Evolutionary conservation across 2,113 vertebrate species (phyloP).

Genomic region (Sylvietta virens): DNA sequence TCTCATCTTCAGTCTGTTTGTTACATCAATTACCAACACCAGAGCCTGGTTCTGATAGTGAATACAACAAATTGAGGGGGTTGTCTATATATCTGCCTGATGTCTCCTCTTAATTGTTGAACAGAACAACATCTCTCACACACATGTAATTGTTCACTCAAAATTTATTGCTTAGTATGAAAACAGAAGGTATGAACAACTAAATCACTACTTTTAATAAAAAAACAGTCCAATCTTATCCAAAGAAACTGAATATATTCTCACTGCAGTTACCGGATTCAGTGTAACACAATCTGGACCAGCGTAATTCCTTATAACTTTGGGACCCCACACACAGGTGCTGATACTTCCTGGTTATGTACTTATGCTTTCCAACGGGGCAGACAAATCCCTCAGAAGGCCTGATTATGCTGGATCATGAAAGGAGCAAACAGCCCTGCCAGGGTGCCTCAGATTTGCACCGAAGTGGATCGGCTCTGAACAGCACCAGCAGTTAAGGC

Average conservation of each 20-base stretch:
- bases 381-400: neutral
- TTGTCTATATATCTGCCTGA: neutral
- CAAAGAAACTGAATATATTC: neutral
- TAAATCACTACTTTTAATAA: neutral
- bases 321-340: neutral
- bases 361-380: neutral
- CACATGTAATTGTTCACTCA: neutral
- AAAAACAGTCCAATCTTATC: neutral
- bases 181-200: neutral
- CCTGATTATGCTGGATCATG: neutral
- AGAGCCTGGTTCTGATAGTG: neutral
- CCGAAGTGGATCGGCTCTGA: neutral
- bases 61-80: neutral
- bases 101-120: neutral
- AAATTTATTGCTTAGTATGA: neutral
- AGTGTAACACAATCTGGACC: neutral
- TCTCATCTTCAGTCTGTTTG: neutral
- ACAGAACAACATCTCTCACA: neutral
- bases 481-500: neutral
- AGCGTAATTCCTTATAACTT: neutral
- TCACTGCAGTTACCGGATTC: neutral
- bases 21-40: neutral
- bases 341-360: neutral
- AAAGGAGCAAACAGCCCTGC: neutral
- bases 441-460: neutral